Base-by-base conservation (phyloP, 1,140 invertebrate genomes). In the Dreissena rostriformis region DNA sequence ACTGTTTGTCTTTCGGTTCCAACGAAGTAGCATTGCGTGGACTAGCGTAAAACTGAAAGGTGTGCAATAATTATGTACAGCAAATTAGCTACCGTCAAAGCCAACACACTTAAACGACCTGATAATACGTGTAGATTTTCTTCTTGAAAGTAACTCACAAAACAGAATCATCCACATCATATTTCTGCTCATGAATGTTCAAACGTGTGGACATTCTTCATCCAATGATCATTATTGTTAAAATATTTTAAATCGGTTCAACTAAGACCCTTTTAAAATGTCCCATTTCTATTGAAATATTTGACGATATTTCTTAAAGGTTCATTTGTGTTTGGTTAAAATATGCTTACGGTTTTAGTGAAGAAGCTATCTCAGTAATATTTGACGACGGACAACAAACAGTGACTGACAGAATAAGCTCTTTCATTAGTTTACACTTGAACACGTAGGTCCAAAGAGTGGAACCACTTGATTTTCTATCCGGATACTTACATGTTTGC, bases 401-500 rank as follows among this genome's bases (percentile, higher is more conserved):
- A 19, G 1, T 1, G 19, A 22, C 14, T 49, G 39, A 51, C 53
- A 49, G 29, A 7, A 53, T n/a, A 49, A 19, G 26, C n/a, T 22
- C n/a, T 29, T 53, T 15, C 14, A n/a, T n/a, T n/a, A 53, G n/a
- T 1, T 17, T 8, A 8, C 29, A 15, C 15, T n/a, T 39, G 39
- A 39, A 39, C 39, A 39, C 39, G 39, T n/a, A n/a, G 5, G 51
- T 5, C 39, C 2, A 39, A 51, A 73, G 53, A 28, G n/a, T 17
- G 4, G 26, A 19, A 19, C 53, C 1, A 28, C 7, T 15, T n/a
- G 22, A n/a, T 51, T 29, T 73, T 49, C 4, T 4, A 39, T 61
- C 39, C 4, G 8, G 24, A 39, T 65, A 77, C 61, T 55, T 82
- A 88, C 89, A 19, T 61, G 63, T 14, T 70, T 79, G 26, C 86